Percentiles rank a stretch among this genome's conserved stretches.
These are phyloP conservation scores for Zaprionus kolodkinae DNA, from an alignment of 1,140 invertebrate genomes.

Conservation along the genomic window DNA sequence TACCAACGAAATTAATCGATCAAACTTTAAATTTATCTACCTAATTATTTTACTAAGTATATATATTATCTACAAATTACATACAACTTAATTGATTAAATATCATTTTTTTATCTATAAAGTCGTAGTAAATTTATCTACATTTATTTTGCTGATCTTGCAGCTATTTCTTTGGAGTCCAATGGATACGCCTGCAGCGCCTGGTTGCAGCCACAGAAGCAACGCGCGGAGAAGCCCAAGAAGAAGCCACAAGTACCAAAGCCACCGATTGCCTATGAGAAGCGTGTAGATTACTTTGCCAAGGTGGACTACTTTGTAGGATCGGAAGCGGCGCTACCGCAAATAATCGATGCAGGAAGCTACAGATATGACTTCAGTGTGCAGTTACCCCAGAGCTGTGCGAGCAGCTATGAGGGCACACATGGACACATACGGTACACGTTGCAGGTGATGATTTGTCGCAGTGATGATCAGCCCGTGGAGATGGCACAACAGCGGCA, in stretches of 20 bases:
- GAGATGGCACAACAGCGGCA: constrained; percentile 87
- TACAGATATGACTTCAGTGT: constrained; percentile 87
- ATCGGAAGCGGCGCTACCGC: constrained; percentile 63
- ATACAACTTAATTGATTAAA: not conserved
- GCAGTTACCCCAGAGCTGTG: constrained; percentile 86
- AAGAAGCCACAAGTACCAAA: constrained; percentile 19
- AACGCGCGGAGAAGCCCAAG: constrained; percentile 36
- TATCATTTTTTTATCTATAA: not conserved
- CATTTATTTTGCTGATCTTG: not conserved
- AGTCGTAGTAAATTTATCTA: not conserved
- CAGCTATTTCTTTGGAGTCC: constrained; percentile 65
- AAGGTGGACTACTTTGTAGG: constrained; percentile 77
- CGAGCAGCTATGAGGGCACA: constrained; percentile 89
- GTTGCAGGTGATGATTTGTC: constrained; percentile 87
- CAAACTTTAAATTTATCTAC: not conserved
- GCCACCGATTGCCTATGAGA: constrained; percentile 40
- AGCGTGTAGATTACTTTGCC: constrained; percentile 74
- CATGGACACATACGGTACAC: constrained; percentile 89
- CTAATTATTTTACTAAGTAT: not conserved
- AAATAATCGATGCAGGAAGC: constrained; percentile 83
- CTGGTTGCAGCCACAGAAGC: constrained; percentile 57
- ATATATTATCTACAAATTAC: not conserved
- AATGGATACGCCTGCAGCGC: constrained; percentile 62
- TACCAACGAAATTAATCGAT: no score
- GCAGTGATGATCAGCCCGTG: constrained; percentile 87